Base-by-base conservation (phyloP, 1,140 invertebrate genomes). In the Riptortus pedestris region DNA sequence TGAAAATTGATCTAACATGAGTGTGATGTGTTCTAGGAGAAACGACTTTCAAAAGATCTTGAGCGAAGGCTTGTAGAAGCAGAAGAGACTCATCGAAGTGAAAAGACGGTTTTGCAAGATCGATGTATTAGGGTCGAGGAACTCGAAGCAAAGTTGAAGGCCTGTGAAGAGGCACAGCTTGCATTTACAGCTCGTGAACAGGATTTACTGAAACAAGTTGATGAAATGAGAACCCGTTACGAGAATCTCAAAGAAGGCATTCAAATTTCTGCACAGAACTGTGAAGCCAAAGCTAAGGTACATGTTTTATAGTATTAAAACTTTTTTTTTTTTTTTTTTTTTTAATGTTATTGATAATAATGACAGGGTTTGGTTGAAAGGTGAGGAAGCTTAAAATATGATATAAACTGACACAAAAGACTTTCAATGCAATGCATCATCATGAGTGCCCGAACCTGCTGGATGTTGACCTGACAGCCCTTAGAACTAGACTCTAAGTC, bases 51-150 rank as follows among this genome's bases (percentile, higher is more conserved):
- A 14, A n/a, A 20, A 18, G 66, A 70, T 18, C 64, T 66, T 62
- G 27, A 65, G 14, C 29, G 66, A 31, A 66, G 69, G 57, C 31
- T 71, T 0, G 60, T 62, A 2, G 51, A 55, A 9, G 51, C 51
- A 26, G 51, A 22, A 55, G 51, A 55, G 24, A 24, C 12, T 9
- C 20, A 22, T 24, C 2, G 2, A 18, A 26, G 12, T 24, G 51
- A 55, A 24, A 55, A 55, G 24, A 24, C 22, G 14, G 24, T 24
- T 16, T 55, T 55, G 22, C 20, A 22, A 24, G 51, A 55, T 16
- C 22, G 51, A 24, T 55, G 51, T 55, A 22, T 16, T 3, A 55
- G 24, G 26, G 20, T 55, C 3, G 51, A 55, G 51, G 51, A 55
- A 14, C 14, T 55, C 3, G 51, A 55, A 55, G 18, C 4, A 27